Base-by-base conservation (phyloP, 2,113 vertebrate species). In the Empidonax alnorum region DNA sequence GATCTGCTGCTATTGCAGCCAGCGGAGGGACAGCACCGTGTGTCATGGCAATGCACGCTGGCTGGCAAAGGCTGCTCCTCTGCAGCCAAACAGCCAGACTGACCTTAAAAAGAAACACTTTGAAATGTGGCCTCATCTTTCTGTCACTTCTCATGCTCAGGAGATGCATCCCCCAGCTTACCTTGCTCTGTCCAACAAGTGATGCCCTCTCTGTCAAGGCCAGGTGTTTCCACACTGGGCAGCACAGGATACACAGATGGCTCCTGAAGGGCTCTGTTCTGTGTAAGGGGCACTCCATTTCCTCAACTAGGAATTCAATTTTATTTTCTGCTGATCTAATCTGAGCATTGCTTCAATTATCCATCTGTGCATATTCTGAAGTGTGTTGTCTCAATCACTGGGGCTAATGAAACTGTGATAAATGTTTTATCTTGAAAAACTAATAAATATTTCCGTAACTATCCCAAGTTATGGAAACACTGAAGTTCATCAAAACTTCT, bases 1-100 rank as follows among this genome's bases (percentile, higher is more conserved):
- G 16, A 79, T 68, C n/a, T 69, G 42, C 75, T 55, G n/a, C 88
- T 62, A 6, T 2, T 53, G 46, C 39, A 80, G 55, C 22, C 59
- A 62, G 63, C 7, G 4, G 52, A 52, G 75, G 31, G 82, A 65
- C 0, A 0, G 14, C 66, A 10, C 31, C 62, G 67, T 1, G 1
- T 68, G n/a, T 53, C 66, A 25, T 1, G 24, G 72, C 37, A 49
- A 44, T 15, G 33, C 33, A 42, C 2, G 2, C 52, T 30, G 41
- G 35, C 66, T 55, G 82, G 50, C 50, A 80, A 74, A 80, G 41
- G 31, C 22, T 79, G 52, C 7, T 46, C 37, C 24, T 63, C 58
- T 42, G 47, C 53, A 85, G 49, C 12, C 39, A 79, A 44, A 58
- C 31, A 49, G 44, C n/a, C n/a, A 90, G 25, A 66, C 66, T 5